phyloP scores from a whole-genome alignment of 2,888 invertebrate genomes.

The Dermolepida albohirtum region DNA sequence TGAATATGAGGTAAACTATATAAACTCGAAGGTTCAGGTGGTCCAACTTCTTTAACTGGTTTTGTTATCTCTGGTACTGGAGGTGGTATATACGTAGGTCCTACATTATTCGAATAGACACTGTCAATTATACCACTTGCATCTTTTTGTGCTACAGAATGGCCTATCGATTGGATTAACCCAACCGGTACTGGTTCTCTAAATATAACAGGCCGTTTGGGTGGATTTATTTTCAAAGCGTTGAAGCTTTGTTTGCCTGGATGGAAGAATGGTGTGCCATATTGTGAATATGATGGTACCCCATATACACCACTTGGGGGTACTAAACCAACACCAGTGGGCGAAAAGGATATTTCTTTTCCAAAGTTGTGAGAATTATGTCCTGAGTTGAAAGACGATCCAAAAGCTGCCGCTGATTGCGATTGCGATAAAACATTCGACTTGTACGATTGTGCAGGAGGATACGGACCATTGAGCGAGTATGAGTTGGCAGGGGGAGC shows the following conservation, averaged over 20 bases:
- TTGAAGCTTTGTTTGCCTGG: constrained; percentile 52
- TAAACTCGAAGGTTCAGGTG: constrained; percentile 67
- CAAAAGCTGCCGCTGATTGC: constrained; percentile 5
- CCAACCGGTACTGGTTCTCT: constrained; percentile 81
- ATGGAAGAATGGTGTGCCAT: constrained; percentile 62
- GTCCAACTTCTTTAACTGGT: constrained; percentile 60
- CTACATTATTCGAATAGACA: constrained; percentile 60
- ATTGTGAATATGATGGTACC: constrained; percentile 69
- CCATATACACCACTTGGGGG: constrained; percentile 74
- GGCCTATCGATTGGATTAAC: constrained; percentile 75
- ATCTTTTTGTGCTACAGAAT: constrained; percentile 74
- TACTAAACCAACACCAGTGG: constrained; percentile 64
- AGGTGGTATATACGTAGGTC: constrained; percentile 73
- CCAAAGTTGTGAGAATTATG: constrained; percentile 59
- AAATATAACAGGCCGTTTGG: constrained; percentile 76
- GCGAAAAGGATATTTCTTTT: constrained; percentile 40
- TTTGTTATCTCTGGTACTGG: constrained; percentile 68
- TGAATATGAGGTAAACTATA: constrained; percentile 68
- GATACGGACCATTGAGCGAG: constrained; percentile 61
- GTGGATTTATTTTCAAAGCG: constrained; percentile 64
- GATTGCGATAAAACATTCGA: constrained; percentile 54
- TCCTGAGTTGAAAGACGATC: constrained; percentile 24
- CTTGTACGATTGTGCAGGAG: constrained; percentile 60
- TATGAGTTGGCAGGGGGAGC: constrained; percentile 59
- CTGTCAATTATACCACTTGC: constrained; percentile 69